Conservation (phyloP, 2,888 invertebrate species). For the Drosophila picticornis region DNA sequence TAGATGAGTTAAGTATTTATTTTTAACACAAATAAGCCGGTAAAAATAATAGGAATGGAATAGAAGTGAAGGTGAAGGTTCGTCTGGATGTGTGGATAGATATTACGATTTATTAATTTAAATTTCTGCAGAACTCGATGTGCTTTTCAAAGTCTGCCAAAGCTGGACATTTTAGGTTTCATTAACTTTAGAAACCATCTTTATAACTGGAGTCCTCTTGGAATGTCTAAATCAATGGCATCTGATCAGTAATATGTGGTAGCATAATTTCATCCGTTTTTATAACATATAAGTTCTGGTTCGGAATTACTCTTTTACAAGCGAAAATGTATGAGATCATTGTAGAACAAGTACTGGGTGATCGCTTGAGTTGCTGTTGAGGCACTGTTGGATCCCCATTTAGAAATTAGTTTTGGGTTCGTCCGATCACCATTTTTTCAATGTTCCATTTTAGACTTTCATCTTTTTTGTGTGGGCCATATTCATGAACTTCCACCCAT, state of each 20-base stretch:
- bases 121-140: neutral
- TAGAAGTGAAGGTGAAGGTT: neutral
- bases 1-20: neutral
- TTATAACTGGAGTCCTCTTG: neutral
- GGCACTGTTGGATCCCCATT: fast-evolving
- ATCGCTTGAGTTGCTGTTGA: neutral
- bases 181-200: neutral
- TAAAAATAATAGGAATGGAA: neutral
- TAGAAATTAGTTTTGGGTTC: neutral
- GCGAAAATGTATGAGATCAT: neutral
- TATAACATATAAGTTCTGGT: neutral
- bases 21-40: neutral
- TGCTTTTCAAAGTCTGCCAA: neutral
- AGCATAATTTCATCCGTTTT: neutral
- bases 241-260: neutral
- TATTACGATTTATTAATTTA: neutral
- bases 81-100: neutral
- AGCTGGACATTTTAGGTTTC: neutral
- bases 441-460: neutral
- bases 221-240: neutral
- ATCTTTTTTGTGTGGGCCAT: neutral
- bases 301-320: neutral
- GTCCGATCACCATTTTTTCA: neutral
- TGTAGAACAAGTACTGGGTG: neutral
- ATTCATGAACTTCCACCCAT: neutral